Base-by-base conservation (phyloP, 2,113 vertebrate genomes). In the Kryptolebias marmoratus region DNA sequence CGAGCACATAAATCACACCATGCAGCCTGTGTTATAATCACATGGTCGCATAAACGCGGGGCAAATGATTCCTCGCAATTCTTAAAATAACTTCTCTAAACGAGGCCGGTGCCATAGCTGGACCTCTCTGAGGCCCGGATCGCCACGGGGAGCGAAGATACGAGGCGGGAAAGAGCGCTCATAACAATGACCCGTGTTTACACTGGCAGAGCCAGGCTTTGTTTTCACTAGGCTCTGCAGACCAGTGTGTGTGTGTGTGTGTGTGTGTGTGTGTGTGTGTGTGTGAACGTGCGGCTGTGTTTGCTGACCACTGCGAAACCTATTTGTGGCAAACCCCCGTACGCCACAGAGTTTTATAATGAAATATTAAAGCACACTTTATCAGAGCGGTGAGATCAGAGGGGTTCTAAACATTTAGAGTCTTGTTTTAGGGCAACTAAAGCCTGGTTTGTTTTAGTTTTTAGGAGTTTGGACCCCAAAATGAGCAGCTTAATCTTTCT, bases 171-270 rank as follows among this genome's bases (percentile, higher is more conserved):
- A 75, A 71, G 62, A 83, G 75, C 54, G 79, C 76, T 80, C 78
- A 32, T 75, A 89, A 90, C 89, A 92, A 91, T 88, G 77, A 67
- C 11, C 63, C 0, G 31, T 90, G 89, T 92, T 91, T 87, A 87
- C 82, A 86, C 75, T 91, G 90, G 89, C 86, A 85, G 71, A 87
- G 78, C 73, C 64, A 14, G 15, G 78, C 82, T 80, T 86, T 90
- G 88, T 90, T 90, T 91, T 90, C 81, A 83, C 83, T 88, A 70
- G 80, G 66, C 86, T 78, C 73, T 59, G 75, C 50, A 60, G 80
- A 52, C 81, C 68, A 32, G 47, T 28, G 72, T 62, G 79, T 64
- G 78, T 55, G 68, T 76, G 74, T 61, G 67, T 59, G 68, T 55
- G 66, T 59, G 50, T 60, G 60, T 75, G 73, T 68, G 50, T 67